A percentile compares a stretch with the other conserved stretches of the same genome.
Conservation (phyloP, 2,113 vertebrate genomes). For the Protobothrops mucrosquamatus region DNA sequence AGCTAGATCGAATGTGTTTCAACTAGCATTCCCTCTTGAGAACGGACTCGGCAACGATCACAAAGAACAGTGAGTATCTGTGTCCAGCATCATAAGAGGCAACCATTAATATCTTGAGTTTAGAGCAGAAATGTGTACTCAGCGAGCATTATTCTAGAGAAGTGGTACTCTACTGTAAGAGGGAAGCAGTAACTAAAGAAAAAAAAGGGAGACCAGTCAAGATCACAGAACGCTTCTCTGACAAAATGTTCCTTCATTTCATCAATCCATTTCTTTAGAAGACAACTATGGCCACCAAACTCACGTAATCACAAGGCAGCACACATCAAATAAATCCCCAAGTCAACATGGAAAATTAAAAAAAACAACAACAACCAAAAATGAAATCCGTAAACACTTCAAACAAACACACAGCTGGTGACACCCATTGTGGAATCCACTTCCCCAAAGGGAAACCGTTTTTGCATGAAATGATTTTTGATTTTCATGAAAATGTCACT, state of each 20-base stretch:
- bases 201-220: not conserved
- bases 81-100: not conserved
- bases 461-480: not conserved
- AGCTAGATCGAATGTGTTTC: not conserved
- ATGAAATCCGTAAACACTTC: not conserved
- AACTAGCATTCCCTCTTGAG: not conserved
- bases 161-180: not conserved
- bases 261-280: not conserved
- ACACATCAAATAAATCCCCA: not conserved
- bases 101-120: not conserved
- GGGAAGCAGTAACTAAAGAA: not conserved
- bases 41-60: too few relatives aligned
- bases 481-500: not conserved
- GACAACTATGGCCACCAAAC: not conserved
- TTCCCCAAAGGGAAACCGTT: not conserved
- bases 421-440: not conserved
- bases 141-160: not conserved
- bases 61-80: too few relatives aligned
- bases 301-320: not conserved
- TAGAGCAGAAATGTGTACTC: not conserved
- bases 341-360: not conserved
- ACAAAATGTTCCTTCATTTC: not conserved
- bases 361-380: not conserved
- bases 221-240: not conserved
- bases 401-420: not conserved